Conservation (phyloP, 2,113 vertebrate species). For the Oriolus oriolus region DNA sequence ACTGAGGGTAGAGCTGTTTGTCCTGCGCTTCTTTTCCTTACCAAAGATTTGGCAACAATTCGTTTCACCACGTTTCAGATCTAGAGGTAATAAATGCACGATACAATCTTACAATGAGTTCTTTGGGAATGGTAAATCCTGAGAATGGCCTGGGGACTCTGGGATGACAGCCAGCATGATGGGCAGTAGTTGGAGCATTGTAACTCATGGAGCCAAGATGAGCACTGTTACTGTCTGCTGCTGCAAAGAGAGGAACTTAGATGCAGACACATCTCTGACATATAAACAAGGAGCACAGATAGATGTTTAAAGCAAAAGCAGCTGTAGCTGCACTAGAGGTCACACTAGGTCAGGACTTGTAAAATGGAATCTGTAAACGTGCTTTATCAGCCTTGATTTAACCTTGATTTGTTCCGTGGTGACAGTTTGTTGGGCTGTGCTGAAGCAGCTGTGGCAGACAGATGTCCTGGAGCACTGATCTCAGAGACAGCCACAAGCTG, state of each 20-base stretch:
- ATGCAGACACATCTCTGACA: background rate
- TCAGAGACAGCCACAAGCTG: background rate
- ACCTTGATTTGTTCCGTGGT: background rate
- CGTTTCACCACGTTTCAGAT: accelerated
- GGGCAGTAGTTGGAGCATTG: background rate
- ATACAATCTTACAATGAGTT: background rate
- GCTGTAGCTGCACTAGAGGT: background rate
- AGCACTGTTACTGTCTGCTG: background rate
- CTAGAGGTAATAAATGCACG: background rate
- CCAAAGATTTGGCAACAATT: background rate
- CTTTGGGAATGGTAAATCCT: background rate
- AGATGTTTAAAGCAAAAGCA: background rate
- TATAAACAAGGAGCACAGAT: background rate
- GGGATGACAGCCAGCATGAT: background rate
- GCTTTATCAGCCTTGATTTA: background rate
- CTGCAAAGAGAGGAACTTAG: background rate
- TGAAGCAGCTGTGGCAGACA: background rate
- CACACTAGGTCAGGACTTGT: background rate
- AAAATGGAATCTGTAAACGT: background rate
- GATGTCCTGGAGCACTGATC: too few species aligned
- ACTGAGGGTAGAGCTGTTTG: background rate
- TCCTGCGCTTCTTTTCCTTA: background rate
- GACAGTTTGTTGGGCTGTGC: background rate
- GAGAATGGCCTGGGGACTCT: background rate
- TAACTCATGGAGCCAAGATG: background rate